Evolutionary conservation across 1,140 invertebrate genomes (phyloP).

Genomic region (Teleopsis dalmanni): DNA sequence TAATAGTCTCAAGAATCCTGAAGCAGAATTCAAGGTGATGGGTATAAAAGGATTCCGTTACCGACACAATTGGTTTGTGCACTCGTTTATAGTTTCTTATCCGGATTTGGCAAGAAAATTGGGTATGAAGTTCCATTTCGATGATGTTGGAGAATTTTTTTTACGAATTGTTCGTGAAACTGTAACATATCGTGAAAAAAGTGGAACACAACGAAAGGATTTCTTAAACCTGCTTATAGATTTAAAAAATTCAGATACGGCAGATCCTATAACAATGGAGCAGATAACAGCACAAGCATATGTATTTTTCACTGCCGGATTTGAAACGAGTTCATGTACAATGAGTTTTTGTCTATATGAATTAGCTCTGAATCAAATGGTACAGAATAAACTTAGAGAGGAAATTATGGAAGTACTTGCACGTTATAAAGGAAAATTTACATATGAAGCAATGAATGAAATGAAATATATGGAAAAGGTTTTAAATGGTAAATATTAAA

Average conservation of each 20-base stretch:
- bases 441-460: not conserved
- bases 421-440: not conserved
- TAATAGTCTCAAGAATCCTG: not conserved
- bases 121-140: slow-evolving; percentile 21
- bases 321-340: slow-evolving; percentile 23
- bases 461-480: not conserved
- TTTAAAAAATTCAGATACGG: not conserved
- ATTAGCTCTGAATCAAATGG: not conserved
- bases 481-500: not conserved
- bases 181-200: slow-evolving; percentile 33
- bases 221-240: slow-evolving; percentile 34
- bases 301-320: slow-evolving; percentile 21
- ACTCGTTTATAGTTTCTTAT: slow-evolving; percentile 29
- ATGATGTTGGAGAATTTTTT: slow-evolving; percentile 37
- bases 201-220: slow-evolving; percentile 27
- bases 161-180: slow-evolving; percentile 27
- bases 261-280: slow-evolving; percentile 9
- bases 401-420: not conserved
- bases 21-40: slow-evolving; percentile 48
- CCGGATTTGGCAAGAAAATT: slow-evolving; percentile 21
- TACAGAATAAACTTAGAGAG: not conserved
- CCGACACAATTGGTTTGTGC: slow-evolving; percentile 19
- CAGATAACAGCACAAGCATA: slow-evolving; percentile 15
- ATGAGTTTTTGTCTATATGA: slow-evolving; percentile 40
- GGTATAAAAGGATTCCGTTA: slow-evolving; percentile 34